phyloP scores from a whole-genome alignment of 92 coral and sea anemone genomes.

The Porites divaricata region DNA sequence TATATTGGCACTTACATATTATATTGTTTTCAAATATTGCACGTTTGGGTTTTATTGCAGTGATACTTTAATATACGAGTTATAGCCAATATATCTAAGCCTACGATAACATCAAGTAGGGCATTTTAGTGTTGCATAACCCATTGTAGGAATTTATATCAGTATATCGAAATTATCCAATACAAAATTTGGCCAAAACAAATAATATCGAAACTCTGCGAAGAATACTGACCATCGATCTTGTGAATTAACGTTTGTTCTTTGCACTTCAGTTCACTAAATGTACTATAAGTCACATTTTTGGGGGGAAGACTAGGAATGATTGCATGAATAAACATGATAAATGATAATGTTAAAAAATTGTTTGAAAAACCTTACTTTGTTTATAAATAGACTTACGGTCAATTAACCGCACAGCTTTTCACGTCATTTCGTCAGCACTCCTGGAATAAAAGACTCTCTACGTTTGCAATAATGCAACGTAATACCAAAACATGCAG shows the following conservation, averaged over 20 bases:
- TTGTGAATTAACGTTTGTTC: neutral
- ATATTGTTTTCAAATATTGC: constrained; percentile 6
- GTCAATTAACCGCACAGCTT: neutral
- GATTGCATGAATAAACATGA: neutral
- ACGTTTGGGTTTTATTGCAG: neutral
- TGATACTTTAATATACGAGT: constrained; percentile 15
- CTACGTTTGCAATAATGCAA: neutral
- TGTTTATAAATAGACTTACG: neutral
- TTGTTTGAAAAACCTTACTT: neutral
- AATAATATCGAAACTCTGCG: neutral
- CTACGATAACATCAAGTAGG: constrained; percentile 6
- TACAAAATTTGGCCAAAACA: constrained; percentile 15
- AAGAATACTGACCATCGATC: neutral
- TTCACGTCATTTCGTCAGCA: constrained; percentile 5
- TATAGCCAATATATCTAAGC: neutral
- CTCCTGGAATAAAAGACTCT: neutral
- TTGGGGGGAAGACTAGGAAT: neutral
- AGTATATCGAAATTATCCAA: neutral
- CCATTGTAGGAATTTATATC: constrained; percentile 5
- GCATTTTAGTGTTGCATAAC: constrained; percentile 2
- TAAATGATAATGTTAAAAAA: neutral
- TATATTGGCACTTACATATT: neutral
- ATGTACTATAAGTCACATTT: too few species aligned
- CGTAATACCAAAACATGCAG: neutral
- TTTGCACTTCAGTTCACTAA: neutral